These are phyloP conservation scores for Brachionus paranguensis DNA, from an alignment of 1,140 invertebrate species.

Conservation along the genomic window DNA sequence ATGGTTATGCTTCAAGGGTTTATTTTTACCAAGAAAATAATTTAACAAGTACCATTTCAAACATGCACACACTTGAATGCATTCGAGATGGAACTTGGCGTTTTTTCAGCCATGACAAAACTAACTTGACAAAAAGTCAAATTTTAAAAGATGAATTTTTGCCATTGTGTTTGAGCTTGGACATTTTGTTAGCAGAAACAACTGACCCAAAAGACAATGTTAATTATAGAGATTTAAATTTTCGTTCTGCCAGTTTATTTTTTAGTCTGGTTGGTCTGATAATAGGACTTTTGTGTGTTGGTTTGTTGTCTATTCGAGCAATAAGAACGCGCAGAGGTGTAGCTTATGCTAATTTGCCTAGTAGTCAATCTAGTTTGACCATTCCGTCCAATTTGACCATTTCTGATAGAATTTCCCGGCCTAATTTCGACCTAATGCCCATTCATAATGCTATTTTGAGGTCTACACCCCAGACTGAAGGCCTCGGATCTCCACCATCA, in stretches of 20 bases:
- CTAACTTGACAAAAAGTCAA: neutral
- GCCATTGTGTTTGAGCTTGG: neutral
- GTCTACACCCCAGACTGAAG: neutral
- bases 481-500: neutral
- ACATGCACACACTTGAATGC: neutral
- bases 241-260: neutral
- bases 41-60: neutral
- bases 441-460: neutral
- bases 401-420: neutral
- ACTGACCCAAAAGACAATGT: neutral
- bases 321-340: too few relatives aligned
- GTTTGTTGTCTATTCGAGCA: neutral
- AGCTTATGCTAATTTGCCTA: neutral
- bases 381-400: neutral
- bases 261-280: neutral
- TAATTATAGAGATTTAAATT: neutral
- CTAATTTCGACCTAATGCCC: neutral
- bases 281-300: neutral
- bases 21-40: neutral
- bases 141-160: neutral
- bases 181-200: neutral
- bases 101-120: neutral
- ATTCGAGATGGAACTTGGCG: neutral
- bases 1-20: neutral
- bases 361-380: neutral